Conservation (phyloP, 2,113 vertebrate genomes). For the Calonectris borealis region DNA sequence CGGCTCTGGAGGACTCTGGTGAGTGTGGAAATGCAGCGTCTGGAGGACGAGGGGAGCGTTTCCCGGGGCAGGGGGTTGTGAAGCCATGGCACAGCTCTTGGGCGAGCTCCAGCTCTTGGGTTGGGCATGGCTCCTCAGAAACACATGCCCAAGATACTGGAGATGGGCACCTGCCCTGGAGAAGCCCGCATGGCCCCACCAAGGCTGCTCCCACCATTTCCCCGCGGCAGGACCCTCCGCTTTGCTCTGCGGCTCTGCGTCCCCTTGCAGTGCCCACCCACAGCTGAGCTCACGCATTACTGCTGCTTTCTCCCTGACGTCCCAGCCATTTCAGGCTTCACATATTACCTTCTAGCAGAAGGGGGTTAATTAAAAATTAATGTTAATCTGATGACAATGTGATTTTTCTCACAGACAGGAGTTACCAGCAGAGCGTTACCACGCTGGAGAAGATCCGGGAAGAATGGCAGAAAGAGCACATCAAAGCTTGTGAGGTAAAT, state of each 20-base stretch:
- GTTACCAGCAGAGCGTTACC: slow-evolving; percentile 80
- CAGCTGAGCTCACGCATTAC: rapidly evolving
- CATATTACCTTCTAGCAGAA: not conserved
- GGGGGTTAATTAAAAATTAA: not conserved
- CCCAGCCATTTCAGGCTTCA: not conserved
- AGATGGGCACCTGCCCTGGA: not conserved
- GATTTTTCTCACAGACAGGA: slow-evolving; percentile 73
- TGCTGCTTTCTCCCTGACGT: not conserved
- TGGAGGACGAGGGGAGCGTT: not conserved
- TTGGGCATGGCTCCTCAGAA: not conserved
- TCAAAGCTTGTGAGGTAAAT: slow-evolving; percentile 87
- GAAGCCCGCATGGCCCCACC: not conserved
- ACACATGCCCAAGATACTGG: rapidly evolving
- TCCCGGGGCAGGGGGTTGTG: rapidly evolving
- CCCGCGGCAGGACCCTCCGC: rapidly evolving
- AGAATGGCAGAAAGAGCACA: slow-evolving; percentile 89
- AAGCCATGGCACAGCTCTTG: rapidly evolving
- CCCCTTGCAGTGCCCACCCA: not conserved
- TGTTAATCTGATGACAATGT: not conserved
- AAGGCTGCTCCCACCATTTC: not conserved
- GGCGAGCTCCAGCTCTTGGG: not conserved
- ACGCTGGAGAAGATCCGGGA: slow-evolving; percentile 81
- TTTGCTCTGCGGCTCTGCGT: rapidly evolving
- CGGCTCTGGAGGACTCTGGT: slow-evolving; percentile 90
- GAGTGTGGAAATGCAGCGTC: not conserved